Evolutionary conservation across 1,140 invertebrate species (phyloP).

Genomic region (Platorchestia sp.): DNA sequence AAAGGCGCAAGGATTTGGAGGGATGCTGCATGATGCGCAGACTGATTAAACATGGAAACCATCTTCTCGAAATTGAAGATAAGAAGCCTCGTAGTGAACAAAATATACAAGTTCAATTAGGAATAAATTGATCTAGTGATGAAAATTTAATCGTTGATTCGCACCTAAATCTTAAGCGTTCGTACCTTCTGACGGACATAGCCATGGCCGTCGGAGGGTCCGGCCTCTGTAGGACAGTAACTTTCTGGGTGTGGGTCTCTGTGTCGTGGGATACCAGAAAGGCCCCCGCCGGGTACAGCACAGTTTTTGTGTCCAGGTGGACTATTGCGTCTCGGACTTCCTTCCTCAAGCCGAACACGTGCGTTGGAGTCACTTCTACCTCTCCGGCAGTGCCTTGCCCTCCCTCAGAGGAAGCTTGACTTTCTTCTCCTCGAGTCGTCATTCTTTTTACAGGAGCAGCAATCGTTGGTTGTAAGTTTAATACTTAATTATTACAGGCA

Average conservation of each 20-base stretch:
- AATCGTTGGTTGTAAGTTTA: background rate
- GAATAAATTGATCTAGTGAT: background rate
- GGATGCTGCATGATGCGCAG: background rate
- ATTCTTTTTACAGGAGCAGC: background rate
- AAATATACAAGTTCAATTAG: background rate
- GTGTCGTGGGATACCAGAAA: constrained; percentile 65
- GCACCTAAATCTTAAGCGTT: background rate
- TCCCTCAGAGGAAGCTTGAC: constrained; percentile 2
- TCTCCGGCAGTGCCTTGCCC: background rate
- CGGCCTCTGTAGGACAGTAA: constrained; percentile 60
- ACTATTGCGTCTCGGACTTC: constrained; percentile 61
- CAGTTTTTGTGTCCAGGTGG: constrained; percentile 60
- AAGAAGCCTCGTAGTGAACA: background rate
- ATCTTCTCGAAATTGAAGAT: background rate
- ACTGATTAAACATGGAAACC: background rate
- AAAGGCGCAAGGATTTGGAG: too few species aligned
- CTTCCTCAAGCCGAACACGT: constrained; percentile 63
- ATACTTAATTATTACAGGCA: background rate
- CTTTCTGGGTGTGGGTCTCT: constrained; percentile 50
- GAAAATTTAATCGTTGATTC: background rate
- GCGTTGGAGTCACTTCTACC: constrained; percentile 47
- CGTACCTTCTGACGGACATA: constrained; percentile 63
- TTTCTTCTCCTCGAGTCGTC: background rate
- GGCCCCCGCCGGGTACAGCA: constrained; percentile 64
- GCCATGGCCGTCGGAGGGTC: constrained; percentile 61